Evolutionary conservation across 2,797 vertebrate genomes (phyloP), one percentile per base, ranked within the genome.

Genomic region (Setipinna tenuifilis): DNA sequence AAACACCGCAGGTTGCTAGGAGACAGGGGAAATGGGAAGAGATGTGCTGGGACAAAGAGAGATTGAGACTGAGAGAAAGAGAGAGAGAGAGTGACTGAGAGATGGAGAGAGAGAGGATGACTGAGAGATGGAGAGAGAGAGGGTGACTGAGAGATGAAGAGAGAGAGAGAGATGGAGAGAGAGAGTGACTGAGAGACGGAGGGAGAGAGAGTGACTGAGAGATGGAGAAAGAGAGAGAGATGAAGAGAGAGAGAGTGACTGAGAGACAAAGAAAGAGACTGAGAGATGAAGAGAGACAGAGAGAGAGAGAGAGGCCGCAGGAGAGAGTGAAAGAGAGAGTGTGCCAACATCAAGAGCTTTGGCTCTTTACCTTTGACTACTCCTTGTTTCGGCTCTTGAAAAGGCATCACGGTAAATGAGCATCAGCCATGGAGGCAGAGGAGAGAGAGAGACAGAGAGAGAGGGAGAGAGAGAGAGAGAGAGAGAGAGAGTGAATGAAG

Each of bases 1-100:
- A 95, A 93, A 92, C 92, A 89, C 90, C 91, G 86, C 85, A 86
- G 90, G 95, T 95, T 95, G 94, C 94, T 96, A 95, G 93, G 94
- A 95, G 91, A 96, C 94, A 58, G 88, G 80, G 87, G 83, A 90
- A 87, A 88, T 89, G 91, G 90, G 88, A 94, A 87, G 87, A 91
- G 88, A 91, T 91, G 91, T 86, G 91, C 61, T 85, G 88, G 91
- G 86, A 88, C 89, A 2, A 28, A 68, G 25, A 35, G 65, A 71
- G 25, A 28, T 2, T 16, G 68, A 41, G 68, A 41, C 28, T 28
- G 65, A 31, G 65, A 31, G 25, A 11, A 25, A 31, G 65, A 71
- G 28, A 71, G 12, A 71, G 65, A 35, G 65, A 31, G 65, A 31
- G 11, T 16, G 65, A 31, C 3, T 3, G 35, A 41, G 35, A 41